Evolutionary conservation across 1,140 invertebrate species (phyloP).

Genomic region (Augochlora pura): DNA sequence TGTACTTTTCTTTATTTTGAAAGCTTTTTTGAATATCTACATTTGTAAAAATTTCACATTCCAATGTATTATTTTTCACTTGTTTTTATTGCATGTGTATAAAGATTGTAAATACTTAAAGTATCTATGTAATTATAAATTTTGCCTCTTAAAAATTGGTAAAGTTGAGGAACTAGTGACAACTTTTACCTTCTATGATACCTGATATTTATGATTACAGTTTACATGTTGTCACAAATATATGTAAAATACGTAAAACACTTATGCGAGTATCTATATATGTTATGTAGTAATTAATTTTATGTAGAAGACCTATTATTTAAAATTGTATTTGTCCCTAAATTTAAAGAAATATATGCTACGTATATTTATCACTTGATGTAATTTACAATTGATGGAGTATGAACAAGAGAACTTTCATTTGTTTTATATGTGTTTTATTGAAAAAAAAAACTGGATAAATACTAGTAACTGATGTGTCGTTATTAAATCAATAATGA

Average conservation of each 20-base stretch:
- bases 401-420: constrained; percentile 32
- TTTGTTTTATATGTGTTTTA: constrained; percentile 57
- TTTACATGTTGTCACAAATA: constrained; percentile 43
- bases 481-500: constrained; percentile 45
- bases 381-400: constrained; percentile 35
- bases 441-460: constrained; percentile 57
- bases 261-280: constrained; percentile 28
- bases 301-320: constrained; percentile 39
- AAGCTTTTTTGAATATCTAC: constrained; percentile 35
- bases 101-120: constrained; percentile 55
- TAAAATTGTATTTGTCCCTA: constrained; percentile 23
- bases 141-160: constrained; percentile 52
- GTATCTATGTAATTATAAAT: constrained; percentile 48
- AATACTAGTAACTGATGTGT: constrained; percentile 53
- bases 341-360: constrained; percentile 11
- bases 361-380: constrained; percentile 37
- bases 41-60: constrained; percentile 51
- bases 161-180: constrained; percentile 41
- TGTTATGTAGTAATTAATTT: constrained; percentile 15
- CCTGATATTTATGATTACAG: constrained; percentile 61
- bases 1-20: constrained; percentile 26
- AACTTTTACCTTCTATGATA: constrained; percentile 58
- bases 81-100: constrained; percentile 54
- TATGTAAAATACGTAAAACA: constrained; percentile 46
- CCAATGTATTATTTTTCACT: constrained; percentile 43